Conservation (phyloP, 2,113 vertebrate genomes). For the cat (Felis catus) region DNA sequence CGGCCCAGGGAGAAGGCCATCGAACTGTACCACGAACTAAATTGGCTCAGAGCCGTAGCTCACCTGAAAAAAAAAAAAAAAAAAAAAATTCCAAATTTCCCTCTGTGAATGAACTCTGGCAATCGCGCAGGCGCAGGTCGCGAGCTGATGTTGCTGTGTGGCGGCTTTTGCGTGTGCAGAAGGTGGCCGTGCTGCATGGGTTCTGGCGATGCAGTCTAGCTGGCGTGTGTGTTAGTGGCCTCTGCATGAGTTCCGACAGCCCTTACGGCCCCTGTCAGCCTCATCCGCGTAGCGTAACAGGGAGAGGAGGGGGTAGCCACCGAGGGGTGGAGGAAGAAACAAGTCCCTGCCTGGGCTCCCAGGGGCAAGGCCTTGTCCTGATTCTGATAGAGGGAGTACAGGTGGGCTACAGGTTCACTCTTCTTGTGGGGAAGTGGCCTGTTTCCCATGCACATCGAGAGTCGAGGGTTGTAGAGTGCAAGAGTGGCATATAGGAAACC, state of each 20-base stretch:
- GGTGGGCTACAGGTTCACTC: neutral
- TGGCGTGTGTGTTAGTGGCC: conserved; percentile 40
- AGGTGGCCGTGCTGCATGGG: conserved; percentile 59
- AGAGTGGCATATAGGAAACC: neutral
- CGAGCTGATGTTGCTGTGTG: neutral
- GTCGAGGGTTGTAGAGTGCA: neutral
- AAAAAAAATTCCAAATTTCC: conserved; percentile 58
- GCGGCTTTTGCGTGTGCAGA: conserved; percentile 53
- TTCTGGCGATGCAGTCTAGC: neutral
- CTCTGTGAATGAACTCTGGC: conserved; percentile 54
- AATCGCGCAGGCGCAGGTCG: neutral
- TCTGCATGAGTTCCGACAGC: conserved; percentile 63
- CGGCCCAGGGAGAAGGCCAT: conserved; percentile 56
- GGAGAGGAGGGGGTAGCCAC: neutral
- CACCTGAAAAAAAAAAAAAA: neutral
- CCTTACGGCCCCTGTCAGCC: neutral
- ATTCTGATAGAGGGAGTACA: neutral
- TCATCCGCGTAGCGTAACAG: neutral
- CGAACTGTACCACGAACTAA: conserved; percentile 23
- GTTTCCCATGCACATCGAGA: neutral
- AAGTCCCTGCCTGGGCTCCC: neutral
- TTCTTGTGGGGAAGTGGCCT: neutral
- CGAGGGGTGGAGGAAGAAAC: no score
- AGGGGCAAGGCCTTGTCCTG: neutral
- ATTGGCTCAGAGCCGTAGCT: conserved; percentile 66